Percentiles rank a stretch among this genome's conserved stretches.
phyloP scores from a whole-genome alignment of 2,113 vertebrate genomes.

The Cyprinodon tularosa region DNA sequence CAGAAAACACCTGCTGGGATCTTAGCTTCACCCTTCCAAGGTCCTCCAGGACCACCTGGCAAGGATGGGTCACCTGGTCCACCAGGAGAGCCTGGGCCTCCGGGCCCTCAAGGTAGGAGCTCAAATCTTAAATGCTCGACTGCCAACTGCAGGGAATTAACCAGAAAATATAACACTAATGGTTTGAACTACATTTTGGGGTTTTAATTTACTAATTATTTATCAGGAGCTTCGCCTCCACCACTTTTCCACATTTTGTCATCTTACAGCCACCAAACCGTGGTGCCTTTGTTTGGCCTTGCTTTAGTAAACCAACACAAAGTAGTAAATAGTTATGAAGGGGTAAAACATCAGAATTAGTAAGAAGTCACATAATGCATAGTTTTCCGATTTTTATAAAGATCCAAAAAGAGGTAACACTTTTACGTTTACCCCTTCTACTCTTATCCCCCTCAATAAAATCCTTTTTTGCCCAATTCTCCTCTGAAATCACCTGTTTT shows the following conservation, averaged over 20 bases:
- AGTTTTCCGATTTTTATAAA: background rate
- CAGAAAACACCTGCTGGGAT: slow-evolving; percentile 91
- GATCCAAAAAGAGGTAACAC: background rate
- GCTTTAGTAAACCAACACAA: background rate
- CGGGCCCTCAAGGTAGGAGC: slow-evolving; percentile 90
- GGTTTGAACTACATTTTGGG: slow-evolving; percentile 11
- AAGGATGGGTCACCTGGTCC: slow-evolving; percentile 89
- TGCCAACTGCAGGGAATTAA: slow-evolving; percentile 21
- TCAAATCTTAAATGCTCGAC: slow-evolving; percentile 32
- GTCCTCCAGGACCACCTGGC: slow-evolving; percentile 89
- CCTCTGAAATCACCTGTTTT: background rate
- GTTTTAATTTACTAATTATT: slow-evolving; percentile 7
- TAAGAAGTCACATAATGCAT: background rate
- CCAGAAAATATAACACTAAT: slow-evolving; percentile 29
- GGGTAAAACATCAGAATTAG: background rate
- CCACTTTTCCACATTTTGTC: background rate
- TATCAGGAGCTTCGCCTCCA: background rate
- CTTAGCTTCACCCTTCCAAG: slow-evolving; percentile 86
- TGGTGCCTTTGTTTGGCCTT: background rate
- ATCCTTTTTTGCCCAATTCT: background rate
- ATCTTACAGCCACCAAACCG: background rate
- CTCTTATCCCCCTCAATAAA: background rate
- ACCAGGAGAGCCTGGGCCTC: slow-evolving; percentile 86
- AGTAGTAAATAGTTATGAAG: background rate
- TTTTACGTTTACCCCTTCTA: background rate